phyloP scores from a whole-genome alignment of 2,797 vertebrate species.

The Pipistrellus kuhlii region DNA sequence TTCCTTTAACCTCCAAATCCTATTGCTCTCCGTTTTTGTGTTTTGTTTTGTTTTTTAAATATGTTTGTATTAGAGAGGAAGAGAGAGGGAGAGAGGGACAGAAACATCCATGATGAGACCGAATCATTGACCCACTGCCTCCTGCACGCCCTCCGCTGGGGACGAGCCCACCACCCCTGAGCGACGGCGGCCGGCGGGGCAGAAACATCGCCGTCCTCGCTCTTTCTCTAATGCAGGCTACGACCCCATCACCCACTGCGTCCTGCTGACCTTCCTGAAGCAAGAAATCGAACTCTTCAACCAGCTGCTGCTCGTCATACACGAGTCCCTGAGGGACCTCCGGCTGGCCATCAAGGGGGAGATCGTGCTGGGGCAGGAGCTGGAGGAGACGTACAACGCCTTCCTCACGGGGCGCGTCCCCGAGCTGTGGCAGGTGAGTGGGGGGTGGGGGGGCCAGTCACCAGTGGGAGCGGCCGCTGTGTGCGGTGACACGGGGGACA shows the following conservation, averaged over 20 bases:
- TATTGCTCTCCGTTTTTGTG: no score
- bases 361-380: slow-evolving; percentile 76
- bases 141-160: no score
- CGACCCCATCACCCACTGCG: slow-evolving; percentile 77
- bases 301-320: slow-evolving; percentile 81
- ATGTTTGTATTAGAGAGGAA: no score
- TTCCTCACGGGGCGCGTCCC: slow-evolving; percentile 79
- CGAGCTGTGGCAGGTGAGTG: slow-evolving; percentile 82
- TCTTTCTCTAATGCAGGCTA: slow-evolving; percentile 61
- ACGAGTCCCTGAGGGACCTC: slow-evolving; percentile 81
- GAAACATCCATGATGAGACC: no score
- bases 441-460: not conserved
- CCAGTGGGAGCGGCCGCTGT: slow-evolving; percentile 50
- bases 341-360: slow-evolving; percentile 82
- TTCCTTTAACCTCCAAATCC: not conserved
- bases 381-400: slow-evolving; percentile 82
- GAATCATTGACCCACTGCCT: no score
- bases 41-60: not conserved
- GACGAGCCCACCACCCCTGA: no score
- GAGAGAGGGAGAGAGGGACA: no score
- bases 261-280: slow-evolving; percentile 81
- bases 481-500: slow-evolving; percentile 3
- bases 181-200: no score
- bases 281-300: slow-evolving; percentile 85
- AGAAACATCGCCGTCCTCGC: no score